Conservation (phyloP, 2,113 vertebrate genomes). For the Syngnathoides biaculeatus region DNA sequence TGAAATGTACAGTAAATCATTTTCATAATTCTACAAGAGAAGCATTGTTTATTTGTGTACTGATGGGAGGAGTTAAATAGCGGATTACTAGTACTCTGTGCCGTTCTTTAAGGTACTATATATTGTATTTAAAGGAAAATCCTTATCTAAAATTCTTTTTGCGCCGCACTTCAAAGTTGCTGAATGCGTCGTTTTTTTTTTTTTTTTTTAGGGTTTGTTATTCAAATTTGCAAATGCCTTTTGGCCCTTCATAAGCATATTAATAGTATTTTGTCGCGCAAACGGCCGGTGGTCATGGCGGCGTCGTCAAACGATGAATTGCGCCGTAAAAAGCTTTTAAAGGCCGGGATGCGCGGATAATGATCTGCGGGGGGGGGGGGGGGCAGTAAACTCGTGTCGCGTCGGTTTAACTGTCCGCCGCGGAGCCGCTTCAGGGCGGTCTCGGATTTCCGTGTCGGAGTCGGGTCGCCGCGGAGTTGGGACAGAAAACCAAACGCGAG, state of each 20-base stretch:
- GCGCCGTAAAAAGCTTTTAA: conserved; percentile 51
- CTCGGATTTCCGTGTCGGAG: conserved; percentile 4
- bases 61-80: not conserved
- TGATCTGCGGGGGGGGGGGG: too few species aligned
- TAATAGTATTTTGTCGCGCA: conserved; percentile 61
- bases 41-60: not conserved
- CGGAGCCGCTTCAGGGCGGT: conserved; percentile 14
- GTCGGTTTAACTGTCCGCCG: not conserved
- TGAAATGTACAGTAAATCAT: not conserved
- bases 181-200: conserved; percentile 53
- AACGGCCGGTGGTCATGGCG: conserved; percentile 54
- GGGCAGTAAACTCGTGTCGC: not conserved
- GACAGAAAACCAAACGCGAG: not conserved
- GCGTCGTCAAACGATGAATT: conserved; percentile 56
- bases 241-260: conserved; percentile 63
- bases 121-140: conserved; percentile 19
- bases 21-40: not conserved
- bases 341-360: conserved; percentile 39
- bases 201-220: conserved; percentile 48
- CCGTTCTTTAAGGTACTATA: not conserved
- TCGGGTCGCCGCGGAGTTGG: too few species aligned
- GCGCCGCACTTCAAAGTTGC: conserved; percentile 51
- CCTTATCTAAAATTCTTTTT: conserved; percentile 47
- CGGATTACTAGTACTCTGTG: not conserved
- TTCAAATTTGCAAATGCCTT: conserved; percentile 59